Percentiles rank a stretch among this genome's conserved stretches.
Conservation (phyloP, 2,888 invertebrate species). For the Drosophila multiciliata region DNA sequence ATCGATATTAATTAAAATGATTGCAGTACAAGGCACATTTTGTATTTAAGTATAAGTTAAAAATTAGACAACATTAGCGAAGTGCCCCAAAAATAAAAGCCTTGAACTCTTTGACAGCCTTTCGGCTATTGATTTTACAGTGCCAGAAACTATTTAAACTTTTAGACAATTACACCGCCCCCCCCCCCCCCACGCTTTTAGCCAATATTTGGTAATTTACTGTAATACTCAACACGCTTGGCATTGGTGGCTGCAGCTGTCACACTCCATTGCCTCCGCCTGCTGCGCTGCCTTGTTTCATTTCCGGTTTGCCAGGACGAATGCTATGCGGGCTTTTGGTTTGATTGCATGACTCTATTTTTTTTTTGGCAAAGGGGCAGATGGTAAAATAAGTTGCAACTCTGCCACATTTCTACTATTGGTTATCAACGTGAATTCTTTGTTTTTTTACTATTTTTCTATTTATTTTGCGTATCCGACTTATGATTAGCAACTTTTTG, state of each 20-base stretch:
- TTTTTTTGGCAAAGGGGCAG: constrained; percentile 8
- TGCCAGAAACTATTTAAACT: constrained; percentile 36
- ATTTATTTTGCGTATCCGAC: background rate
- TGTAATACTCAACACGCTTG: constrained; percentile 25
- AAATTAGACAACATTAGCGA: background rate
- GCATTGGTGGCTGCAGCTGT: constrained; percentile 45
- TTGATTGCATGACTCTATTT: constrained; percentile 8
- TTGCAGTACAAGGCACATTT: background rate
- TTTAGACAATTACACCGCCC: background rate
- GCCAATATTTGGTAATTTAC: background rate
- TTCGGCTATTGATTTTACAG: constrained; percentile 48
- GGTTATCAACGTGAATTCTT: constrained; percentile 23
- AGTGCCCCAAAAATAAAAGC: background rate
- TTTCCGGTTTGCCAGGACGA: constrained; percentile 57
- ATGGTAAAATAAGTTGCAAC: constrained; percentile 18
- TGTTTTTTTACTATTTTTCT: background rate
- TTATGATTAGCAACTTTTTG: constrained; percentile 46
- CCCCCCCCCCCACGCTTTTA: background rate
- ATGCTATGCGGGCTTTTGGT: constrained; percentile 27
- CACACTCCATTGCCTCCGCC: constrained; percentile 30
- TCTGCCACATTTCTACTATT: constrained; percentile 19
- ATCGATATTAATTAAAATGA: background rate
- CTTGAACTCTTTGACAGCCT: constrained; percentile 39
- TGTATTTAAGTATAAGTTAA: background rate
- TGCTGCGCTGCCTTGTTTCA: constrained; percentile 41